These are phyloP conservation scores for Odontothrips loti DNA, from an alignment of 2,888 invertebrate species.

Conservation along the genomic window DNA sequence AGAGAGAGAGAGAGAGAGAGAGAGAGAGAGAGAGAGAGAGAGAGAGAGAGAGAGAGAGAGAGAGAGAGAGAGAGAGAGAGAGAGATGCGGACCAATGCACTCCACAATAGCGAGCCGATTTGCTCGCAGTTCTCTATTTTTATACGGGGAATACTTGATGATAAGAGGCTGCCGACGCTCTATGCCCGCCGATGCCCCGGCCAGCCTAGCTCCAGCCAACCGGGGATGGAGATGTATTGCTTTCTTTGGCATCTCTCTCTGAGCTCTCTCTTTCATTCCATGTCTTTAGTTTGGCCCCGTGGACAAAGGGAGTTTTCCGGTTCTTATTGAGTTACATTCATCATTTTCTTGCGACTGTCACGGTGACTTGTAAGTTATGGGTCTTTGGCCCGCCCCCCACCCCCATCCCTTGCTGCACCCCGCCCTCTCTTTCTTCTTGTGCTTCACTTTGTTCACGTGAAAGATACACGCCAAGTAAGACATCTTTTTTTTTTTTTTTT, in stretches of 20 bases:
- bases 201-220: no score
- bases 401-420: background rate
- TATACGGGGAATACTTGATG: slow-evolving; percentile 14
- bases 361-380: slow-evolving; percentile 20
- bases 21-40: no score
- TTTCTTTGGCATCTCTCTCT: background rate
- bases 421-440: background rate
- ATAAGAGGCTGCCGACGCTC: background rate
- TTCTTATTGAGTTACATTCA: slow-evolving; percentile 20
- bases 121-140: slow-evolving; percentile 22
- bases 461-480: background rate
- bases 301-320: background rate
- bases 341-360: slow-evolving; percentile 26
- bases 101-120: slow-evolving; percentile 19
- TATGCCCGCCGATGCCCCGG: background rate
- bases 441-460: background rate
- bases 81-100: background rate
- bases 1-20: background rate
- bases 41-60: background rate
- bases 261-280: slow-evolving; percentile 1
- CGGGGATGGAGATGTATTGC: slow-evolving; percentile 1
- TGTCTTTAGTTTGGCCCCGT: background rate
- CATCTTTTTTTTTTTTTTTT: no score
- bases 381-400: background rate
- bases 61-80: background rate